A percentile compares a stretch with the other conserved stretches of the same genome.
Evolutionary conservation across 2,113 vertebrate species (phyloP).

Genomic region (Miniopterus natalensis): DNA sequence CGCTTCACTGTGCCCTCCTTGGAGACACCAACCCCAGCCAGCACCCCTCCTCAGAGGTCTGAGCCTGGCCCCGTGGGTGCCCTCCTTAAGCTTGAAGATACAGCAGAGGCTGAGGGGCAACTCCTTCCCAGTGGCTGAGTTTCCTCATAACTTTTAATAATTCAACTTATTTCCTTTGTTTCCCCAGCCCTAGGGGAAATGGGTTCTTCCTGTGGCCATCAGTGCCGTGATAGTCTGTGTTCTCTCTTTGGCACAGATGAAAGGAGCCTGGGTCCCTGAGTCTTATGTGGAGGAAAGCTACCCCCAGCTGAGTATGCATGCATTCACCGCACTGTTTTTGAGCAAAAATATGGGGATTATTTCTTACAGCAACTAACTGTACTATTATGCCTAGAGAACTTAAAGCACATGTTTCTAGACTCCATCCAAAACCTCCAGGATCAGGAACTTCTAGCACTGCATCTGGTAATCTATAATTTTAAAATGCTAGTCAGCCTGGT

Average conservation of each 20-base stretch:
- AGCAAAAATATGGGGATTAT: not conserved
- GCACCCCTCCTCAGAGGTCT: too few species aligned
- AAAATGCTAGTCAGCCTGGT: not conserved
- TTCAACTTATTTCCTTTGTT: not conserved
- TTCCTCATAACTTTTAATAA: not conserved
- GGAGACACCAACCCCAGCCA: too few species aligned
- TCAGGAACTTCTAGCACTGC: not conserved
- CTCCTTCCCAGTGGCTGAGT: not conserved
- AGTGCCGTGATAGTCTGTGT: not conserved
- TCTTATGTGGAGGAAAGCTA: not conserved
- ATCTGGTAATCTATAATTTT: not conserved
- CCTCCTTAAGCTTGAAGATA: too few species aligned
- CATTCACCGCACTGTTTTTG: not conserved
- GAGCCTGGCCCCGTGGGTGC: too few species aligned
- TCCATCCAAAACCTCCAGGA: not conserved
- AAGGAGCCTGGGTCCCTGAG: not conserved
- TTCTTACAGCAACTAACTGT: not conserved
- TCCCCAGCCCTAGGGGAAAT: not conserved
- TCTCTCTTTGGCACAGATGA: not conserved
- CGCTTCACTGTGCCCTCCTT: too few species aligned
- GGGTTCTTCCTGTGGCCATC: not conserved
- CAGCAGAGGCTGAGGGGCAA: too few species aligned
- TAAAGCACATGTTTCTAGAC: conserved; percentile 7
- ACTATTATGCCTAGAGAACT: not conserved
- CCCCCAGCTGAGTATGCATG: not conserved